Conservation (phyloP, 2,113 vertebrate genomes). For the Zosterops japonicus region DNA sequence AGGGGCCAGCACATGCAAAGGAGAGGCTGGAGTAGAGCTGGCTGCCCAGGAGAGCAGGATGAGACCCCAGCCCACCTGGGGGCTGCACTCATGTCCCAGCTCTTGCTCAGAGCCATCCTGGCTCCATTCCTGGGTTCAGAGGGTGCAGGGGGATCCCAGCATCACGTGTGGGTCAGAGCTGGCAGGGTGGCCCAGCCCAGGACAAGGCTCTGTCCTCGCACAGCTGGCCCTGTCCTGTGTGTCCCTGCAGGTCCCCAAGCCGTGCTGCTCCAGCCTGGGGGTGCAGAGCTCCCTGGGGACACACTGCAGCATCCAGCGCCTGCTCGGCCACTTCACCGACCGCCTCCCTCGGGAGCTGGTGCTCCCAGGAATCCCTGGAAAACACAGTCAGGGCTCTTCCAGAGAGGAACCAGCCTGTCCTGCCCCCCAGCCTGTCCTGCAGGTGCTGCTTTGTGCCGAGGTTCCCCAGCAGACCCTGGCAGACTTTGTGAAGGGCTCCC, state of each 20-base stretch:
- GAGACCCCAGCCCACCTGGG: background rate
- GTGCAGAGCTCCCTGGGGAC: background rate
- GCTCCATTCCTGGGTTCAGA: background rate
- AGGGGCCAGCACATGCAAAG: accelerated
- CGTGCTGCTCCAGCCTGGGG: background rate
- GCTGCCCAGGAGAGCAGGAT: background rate
- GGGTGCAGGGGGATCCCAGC: background rate
- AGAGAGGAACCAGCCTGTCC: background rate
- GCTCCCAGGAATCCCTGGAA: background rate
- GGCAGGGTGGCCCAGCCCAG: background rate
- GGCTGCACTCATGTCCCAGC: background rate
- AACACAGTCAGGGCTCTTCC: background rate
- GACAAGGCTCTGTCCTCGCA: accelerated
- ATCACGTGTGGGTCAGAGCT: accelerated
- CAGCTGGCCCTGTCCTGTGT: background rate
- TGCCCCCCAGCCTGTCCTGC: background rate
- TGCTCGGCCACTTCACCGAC: conserved; percentile 60
- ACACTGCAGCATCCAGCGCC: conserved; percentile 75
- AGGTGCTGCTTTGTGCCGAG: conserved; percentile 62
- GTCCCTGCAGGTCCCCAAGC: conserved; percentile 58
- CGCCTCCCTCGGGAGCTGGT: background rate
- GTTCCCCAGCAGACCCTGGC: conserved; percentile 77
- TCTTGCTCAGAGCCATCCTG: background rate
- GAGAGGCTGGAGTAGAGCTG: background rate
- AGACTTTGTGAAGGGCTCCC: conserved; percentile 66